Conservation (phyloP, 2,888 invertebrate species). For the Serripes groenlandicus region DNA sequence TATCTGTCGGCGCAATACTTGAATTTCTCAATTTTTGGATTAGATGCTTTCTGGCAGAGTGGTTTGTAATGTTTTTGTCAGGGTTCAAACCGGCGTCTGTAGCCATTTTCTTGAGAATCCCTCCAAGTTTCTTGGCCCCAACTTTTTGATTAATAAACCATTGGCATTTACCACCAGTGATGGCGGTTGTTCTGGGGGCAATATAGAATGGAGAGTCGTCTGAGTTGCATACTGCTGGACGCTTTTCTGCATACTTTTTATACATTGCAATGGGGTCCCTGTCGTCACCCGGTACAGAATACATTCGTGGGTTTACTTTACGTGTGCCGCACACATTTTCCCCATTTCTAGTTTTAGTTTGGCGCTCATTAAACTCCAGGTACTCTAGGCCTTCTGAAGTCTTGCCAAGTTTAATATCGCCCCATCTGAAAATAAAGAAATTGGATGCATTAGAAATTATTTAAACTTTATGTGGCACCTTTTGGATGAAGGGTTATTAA, state of each 20-base stretch:
- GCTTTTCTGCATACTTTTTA: background rate
- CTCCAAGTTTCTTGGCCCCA: background rate
- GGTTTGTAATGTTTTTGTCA: background rate
- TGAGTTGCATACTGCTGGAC: background rate
- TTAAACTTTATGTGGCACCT: too few species aligned
- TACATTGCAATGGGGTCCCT: background rate
- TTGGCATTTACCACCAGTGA: background rate
- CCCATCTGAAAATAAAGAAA: slow-evolving; percentile 38
- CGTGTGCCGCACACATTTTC: background rate
- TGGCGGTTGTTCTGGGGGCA: background rate
- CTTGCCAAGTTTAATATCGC: slow-evolving; percentile 34
- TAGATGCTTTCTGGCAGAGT: background rate
- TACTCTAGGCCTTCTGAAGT: background rate
- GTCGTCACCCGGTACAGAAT: background rate
- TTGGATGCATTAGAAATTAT: too few species aligned
- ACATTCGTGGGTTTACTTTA: background rate
- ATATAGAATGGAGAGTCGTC: background rate
- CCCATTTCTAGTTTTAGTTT: background rate
- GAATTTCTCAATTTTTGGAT: background rate
- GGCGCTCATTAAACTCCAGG: slow-evolving; percentile 19
- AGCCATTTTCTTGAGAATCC: background rate
- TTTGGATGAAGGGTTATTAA: too few species aligned
- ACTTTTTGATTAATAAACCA: background rate
- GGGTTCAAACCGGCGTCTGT: background rate
- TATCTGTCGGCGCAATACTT: slow-evolving; percentile 29